phyloP scores from a whole-genome alignment of 2,888 invertebrate genomes.

The Nephrocerus scutellatus region DNA sequence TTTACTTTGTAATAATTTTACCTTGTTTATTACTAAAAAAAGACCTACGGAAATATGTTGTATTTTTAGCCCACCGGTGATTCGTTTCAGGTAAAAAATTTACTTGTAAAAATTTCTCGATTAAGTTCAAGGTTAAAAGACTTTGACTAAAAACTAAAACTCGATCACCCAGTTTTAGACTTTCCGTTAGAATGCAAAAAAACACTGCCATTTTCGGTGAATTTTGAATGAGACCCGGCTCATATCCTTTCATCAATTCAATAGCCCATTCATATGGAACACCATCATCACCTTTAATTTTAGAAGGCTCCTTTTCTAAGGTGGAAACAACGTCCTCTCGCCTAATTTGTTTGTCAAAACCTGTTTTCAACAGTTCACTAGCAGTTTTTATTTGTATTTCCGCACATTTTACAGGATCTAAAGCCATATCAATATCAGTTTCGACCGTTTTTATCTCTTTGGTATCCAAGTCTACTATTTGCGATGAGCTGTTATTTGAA shows the following conservation, averaged over 20 bases:
- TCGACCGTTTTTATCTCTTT: slow-evolving; percentile 47
- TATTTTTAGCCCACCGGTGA: slow-evolving; percentile 76
- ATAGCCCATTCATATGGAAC: slow-evolving; percentile 86
- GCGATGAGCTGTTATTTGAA: slow-evolving; percentile 37
- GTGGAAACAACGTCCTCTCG: slow-evolving; percentile 36
- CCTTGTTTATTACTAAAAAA: slow-evolving; percentile 3
- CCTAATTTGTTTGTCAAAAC: slow-evolving; percentile 9
- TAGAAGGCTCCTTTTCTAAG: slow-evolving; percentile 55
- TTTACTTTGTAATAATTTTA: too few species aligned
- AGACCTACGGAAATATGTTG: slow-evolving; percentile 82
- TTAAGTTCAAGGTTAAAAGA: slow-evolving; percentile 86
- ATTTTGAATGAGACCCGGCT: slow-evolving; percentile 82
- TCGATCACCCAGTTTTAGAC: slow-evolving; percentile 80
- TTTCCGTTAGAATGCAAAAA: slow-evolving; percentile 84
- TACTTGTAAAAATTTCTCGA: slow-evolving; percentile 85
- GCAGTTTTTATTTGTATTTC: slow-evolving; percentile 19
- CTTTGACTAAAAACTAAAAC: slow-evolving; percentile 94
- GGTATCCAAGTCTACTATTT: slow-evolving; percentile 46
- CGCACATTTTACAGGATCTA: too few species aligned
- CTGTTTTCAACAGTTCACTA: slow-evolving; percentile 5
- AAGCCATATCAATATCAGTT: slow-evolving; percentile 33
- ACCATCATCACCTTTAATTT: slow-evolving; percentile 59
- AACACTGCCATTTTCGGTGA: slow-evolving; percentile 94
- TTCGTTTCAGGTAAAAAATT: slow-evolving; percentile 62
- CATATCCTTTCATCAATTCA: slow-evolving; percentile 76